Base-by-base conservation (phyloP, 2,888 invertebrate species). In the Ochropacha duplaris region DNA sequence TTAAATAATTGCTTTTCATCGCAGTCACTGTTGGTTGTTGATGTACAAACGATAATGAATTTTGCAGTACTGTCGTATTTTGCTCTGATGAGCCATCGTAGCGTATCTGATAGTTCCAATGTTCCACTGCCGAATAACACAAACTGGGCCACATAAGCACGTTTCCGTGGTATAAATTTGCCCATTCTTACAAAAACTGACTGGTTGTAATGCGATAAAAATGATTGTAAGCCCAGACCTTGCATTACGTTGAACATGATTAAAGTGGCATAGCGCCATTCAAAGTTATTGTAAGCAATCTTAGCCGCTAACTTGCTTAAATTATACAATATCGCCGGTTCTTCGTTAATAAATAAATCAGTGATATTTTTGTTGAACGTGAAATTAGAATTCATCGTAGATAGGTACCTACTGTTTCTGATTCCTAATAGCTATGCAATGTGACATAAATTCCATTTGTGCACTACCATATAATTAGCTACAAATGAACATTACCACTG, bases 191-290 rank as follows among this genome's bases (percentile, higher is more conserved):
- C 22, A 22, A 74, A 11, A 9, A 83, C 71, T 0, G 80, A 66
- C 56, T 81, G 64, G 12, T 76, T 73, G 58, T 83, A 86, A 28
- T 68, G 56, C 24, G 44, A 71, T 54, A 86, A 59, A 64, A 87
- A 88, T n/a, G 71, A 65, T 28, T 80, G 65, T 22, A 84, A 57
- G 9, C 78, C 76, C 16, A 77, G 50, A 12, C 66, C 60, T 12
- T 77, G 62, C 12, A 80, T 49, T 2, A 76, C 58, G 54, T 71
- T 78, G 57, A 74, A 83, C 56, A 87, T 68, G 4, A 86, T 68
- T 0, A 87, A 58, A 2, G 84, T 82, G 2, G 82, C 59, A 36
- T 76, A 86, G 4, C 84, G 80, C 86, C 84, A 86, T 64, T 86
- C 77, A 56, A 84, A 88, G 67, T 87, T 87, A 49, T 82, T 68